Percentiles rank a stretch among this genome's conserved stretches.
Conservation (phyloP, 2,888 invertebrate genomes). For the Tricholauxania praeusta region DNA sequence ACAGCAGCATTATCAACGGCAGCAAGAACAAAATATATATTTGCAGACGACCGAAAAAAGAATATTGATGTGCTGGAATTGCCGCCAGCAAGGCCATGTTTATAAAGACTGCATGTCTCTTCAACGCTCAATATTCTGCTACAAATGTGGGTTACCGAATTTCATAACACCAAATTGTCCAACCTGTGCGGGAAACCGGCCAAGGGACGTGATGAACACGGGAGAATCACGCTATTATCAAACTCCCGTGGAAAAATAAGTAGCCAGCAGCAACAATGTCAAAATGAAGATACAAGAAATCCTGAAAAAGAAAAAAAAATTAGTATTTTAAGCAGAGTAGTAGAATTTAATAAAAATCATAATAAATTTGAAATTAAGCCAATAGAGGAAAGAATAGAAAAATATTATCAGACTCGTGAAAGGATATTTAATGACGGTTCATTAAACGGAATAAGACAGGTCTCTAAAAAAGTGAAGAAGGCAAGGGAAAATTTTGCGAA, state of each 20-base stretch:
- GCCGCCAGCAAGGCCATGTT: no score
- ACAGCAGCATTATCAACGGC: no score
- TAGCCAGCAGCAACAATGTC: neutral
- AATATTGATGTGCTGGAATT: no score
- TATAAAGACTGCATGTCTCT: neutral
- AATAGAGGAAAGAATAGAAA: neutral
- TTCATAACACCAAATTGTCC: conserved; percentile 2
- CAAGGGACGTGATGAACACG: conserved; percentile 19
- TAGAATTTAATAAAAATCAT: no score
- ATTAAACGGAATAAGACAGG: neutral
- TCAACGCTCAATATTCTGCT: neutral
- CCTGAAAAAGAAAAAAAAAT: no score
- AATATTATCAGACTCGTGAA: neutral
- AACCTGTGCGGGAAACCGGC: conserved; percentile 24
- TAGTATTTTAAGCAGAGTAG: no score
- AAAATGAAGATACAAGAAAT: no score
- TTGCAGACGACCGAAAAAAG: no score
- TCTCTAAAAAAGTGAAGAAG: neutral
- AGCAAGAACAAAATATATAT: no score
- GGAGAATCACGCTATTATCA: neutral
- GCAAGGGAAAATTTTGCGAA: neutral
- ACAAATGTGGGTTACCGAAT: neutral
- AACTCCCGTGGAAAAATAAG: neutral
- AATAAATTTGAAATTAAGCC: neutral
- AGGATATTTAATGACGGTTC: neutral